Evolutionary conservation across 2,113 vertebrate genomes (phyloP), one percentile per base, ranked within the genome.

Genomic region (Leptodactylus fuscus): DNA sequence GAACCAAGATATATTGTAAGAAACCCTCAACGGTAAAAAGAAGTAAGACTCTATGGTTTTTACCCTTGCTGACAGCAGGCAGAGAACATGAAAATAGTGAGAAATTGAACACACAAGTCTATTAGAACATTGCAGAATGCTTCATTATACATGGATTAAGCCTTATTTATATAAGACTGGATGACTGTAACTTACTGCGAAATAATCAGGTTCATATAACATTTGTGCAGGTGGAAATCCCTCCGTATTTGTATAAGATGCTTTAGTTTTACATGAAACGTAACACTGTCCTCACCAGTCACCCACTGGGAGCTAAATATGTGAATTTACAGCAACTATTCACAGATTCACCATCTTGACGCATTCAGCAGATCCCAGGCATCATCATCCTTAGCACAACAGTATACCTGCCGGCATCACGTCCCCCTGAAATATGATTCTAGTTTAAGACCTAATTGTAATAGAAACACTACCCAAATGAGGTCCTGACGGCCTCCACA

Each of bases 361-460:
- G 29, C 41, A 3, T 18, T 81, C 4, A 18, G 27, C 74, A 49
- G 41, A 70, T 51, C 44, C 20, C n/a, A 5, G 38, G 29, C 10
- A 36, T 44, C 18, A n/a, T 4, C 32, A 24, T 22, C 22, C 12
- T 36, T 49, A 70, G 55, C 36, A 82, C 29, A 13, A 15, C 13
- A 6, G 6, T 20, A 41, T 36, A 16, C 67, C 6, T 46, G 34
- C 48, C 9, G 49, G 15, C 20, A 49, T 82, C 67, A 38, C 81
- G 34, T 6, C n/a, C 48, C 81, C 32, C 22, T 27, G 81, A 73
- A 55, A 82, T 55, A 3, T n/a, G 22, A 82, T 27, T 16, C 76
- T 32, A 27, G n/a, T 70, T n/a, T 77, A 12, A 41, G 76, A 36
- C 48, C 70, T 74, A 75, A 83, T 77, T 78, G 82, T 41, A 69